Evolutionary conservation across 2,113 vertebrate genomes (phyloP), one percentile per base, ranked within the genome.

Genomic region (Chaetodon auriga): DNA sequence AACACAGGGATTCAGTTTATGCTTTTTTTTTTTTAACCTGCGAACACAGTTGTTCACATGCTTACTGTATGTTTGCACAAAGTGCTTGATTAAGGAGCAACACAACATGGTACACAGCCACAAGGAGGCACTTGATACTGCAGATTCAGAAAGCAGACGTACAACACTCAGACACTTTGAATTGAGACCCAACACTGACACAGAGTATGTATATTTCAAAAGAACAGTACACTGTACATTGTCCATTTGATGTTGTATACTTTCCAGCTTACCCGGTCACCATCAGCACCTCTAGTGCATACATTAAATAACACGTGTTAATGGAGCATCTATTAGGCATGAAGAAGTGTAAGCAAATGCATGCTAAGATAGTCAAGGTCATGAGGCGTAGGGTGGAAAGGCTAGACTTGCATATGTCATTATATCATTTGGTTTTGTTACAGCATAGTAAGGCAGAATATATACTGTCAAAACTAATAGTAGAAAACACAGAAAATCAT

Each of bases 221-320:
- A 86, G 15, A 89, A 89, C 68, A 75, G 54, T 58, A 80, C n/a
- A 66, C 76, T 79, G 61, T 89, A 90, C 84, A 86, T 81, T 90
- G 87, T 88, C 80, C 14, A 76, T 88, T 89, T 85, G 38, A 87
- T 83, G 81, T 84, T 83, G 80, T 81, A 85, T 70, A 89, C 68
- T 78, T 81, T 91, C 84, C 89, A 92, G 92, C 89, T 91, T 87
- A 81, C 75, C 80, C 63, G 80, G 83, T 76, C 68, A 77, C 81
- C 78, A 75, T 79, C 81, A 90, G 91, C 93, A 93, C 92, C 93
- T 93, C 92, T 84, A 69, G 71, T 77, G 72, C 83, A 88, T 58
- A 80, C 13, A 18, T 82, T 81, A 78, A 83, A 87, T 71, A 85
- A 87, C 80, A 85, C 82, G 83, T 36, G 70, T 86, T 82, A 91